These are phyloP conservation scores for Oenanthe melanoleuca DNA, from an alignment of 2,113 vertebrate genomes.

Conservation along the genomic window DNA sequence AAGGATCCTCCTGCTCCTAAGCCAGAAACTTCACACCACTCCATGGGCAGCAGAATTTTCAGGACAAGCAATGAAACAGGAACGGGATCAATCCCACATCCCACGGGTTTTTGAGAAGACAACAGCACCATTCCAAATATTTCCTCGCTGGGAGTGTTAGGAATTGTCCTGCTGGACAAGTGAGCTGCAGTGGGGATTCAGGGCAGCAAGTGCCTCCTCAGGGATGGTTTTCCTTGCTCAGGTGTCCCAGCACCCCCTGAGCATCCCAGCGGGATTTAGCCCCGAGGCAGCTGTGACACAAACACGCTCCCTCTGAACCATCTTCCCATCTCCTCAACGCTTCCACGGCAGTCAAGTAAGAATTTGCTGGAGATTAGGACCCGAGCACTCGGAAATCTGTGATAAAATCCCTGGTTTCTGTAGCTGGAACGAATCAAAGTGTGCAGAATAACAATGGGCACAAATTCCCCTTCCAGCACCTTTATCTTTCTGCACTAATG, in stretches of 20 bases:
- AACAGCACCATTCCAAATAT: background rate
- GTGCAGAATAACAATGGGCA: fast-evolving
- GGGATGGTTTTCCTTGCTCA: background rate
- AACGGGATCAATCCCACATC: fast-evolving
- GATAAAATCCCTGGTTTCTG: background rate
- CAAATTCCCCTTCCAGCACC: background rate
- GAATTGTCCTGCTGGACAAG: background rate
- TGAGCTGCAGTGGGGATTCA: fast-evolving
- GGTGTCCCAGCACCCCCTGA: background rate
- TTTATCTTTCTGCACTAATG: background rate
- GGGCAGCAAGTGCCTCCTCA: background rate
- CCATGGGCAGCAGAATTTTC: background rate
- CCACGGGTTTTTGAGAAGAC: fast-evolving
- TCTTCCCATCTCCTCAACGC: background rate
- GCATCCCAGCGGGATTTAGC: background rate
- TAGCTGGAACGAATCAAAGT: fast-evolving
- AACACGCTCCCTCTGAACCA: background rate
- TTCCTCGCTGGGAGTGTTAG: fast-evolving
- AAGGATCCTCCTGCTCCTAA: background rate
- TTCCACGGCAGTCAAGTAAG: background rate
- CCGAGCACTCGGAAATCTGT: background rate
- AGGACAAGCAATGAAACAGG: background rate
- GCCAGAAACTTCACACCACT: background rate
- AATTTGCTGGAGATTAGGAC: background rate
- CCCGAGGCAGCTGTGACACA: fast-evolving